Evolutionary conservation across 2,888 invertebrate species (phyloP), one percentile per base, ranked within the genome.

Genomic region (Tetragonisca angustula): DNA sequence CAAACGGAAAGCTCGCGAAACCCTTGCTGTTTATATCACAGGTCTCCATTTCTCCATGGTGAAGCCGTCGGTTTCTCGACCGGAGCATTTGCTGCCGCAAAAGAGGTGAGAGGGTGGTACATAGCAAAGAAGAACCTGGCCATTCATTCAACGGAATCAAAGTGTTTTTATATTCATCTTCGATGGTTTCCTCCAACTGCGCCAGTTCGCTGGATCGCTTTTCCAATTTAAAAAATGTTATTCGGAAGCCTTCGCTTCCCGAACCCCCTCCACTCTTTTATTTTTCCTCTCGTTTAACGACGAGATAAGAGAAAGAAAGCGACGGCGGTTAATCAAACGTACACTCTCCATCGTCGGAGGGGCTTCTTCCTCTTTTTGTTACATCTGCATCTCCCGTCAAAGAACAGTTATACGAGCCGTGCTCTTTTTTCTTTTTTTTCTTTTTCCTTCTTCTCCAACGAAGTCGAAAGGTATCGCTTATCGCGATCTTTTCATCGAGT

Each of bases 331-430:
- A 54, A 27, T 59, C 56, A 70, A 68, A 32, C 73, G 61, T 67
- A 67, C 71, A 86, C 86, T 88, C 76, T 64, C 43, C 43, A 68
- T 67, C 72, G 67, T 36, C 19, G 73, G 15, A 68, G 73, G 59
- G 86, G 86, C 82, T 87, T 87, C 88, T 72, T 79, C 86, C 79
- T 86, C 84, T 86, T 78, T 88, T 81, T 72, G 88, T 81, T 88
- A 84, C 88, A 83, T 81, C 80, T 64, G 68, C 27, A 52, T 43
- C 67, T 49, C 24, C 67, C 62, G 50, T 17, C n/a, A 69, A 81
- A 72, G 84, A 79, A 86, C 79, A 80, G 82, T 86, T 81, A 71
- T 70, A 49, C 74, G 62, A 68, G 62, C 36, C 61, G 50, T n/a
- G 49, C 52, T 52, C 54, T 75, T 75, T 82, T 69, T 36, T 43